phyloP scores from a whole-genome alignment of 2,113 vertebrate species.

The Syrrhaptes paradoxus region DNA sequence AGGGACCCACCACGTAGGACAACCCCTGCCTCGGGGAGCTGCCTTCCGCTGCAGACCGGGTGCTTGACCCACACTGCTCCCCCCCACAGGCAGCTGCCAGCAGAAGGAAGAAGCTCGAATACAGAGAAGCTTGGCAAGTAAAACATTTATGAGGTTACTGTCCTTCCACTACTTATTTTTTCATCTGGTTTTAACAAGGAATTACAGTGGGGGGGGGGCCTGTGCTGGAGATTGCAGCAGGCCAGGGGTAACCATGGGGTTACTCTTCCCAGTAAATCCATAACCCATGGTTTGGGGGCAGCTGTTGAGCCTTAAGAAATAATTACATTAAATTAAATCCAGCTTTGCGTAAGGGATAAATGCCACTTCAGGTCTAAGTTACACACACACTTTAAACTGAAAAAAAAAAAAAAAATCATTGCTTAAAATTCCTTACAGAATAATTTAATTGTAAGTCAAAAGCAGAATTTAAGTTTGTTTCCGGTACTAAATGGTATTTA shows the following conservation, averaged over 20 bases:
- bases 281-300: neutral
- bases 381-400: neutral
- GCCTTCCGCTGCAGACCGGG: neutral
- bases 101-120: neutral
- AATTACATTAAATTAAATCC: neutral
- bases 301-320: neutral
- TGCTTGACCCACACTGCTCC: neutral
- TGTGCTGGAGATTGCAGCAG: neutral
- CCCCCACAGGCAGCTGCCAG: fast-evolving
- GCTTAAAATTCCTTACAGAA: neutral
- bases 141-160: neutral
- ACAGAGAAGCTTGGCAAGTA: neutral
- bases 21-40: fast-evolving
- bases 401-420: neutral
- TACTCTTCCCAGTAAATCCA: fast-evolving
- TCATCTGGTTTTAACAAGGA: neutral
- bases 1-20: neutral
- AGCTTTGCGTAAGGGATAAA: neutral
- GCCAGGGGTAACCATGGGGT: neutral
- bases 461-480: neutral
- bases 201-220: neutral
- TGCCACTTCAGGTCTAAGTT: neutral
- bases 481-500: neutral
- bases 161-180: neutral
- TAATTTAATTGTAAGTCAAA: neutral